Base-by-base conservation (phyloP, 2,113 vertebrate genomes). In the Trogon melanurus region DNA sequence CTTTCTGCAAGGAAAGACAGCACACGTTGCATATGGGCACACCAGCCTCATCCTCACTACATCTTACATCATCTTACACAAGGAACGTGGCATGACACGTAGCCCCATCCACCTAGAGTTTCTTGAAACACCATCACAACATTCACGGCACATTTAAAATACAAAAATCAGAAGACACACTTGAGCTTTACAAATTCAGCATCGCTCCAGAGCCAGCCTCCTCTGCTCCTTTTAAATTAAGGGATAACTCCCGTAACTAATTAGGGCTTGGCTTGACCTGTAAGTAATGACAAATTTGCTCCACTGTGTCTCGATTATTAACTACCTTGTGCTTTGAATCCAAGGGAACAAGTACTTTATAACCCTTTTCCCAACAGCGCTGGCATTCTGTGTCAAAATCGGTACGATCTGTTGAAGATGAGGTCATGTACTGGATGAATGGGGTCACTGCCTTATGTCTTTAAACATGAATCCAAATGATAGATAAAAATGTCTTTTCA, bases 11-110 rank as follows among this genome's bases (percentile, higher is more conserved):
- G 36, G 53, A 29, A 81, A 71, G 36, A 61, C 14, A 18, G 47
- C n/a, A 9, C 36, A 26, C 0, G 0, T 36, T 53, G 36, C 20
- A 14, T 3, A 36, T 2, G 38, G 22, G 22, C 67, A 32, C 58
- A 61, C 17, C 16, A 66, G 45, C 72, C 53, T 88, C 69, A 41
- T 86, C 64, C 75, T 94, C 18, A 7, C 50, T 60, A 3, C 26
- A 20, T 84, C 65, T 81, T 73, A 36, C 80, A 65, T 79, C 62
- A 47, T 34, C 69, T 67, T 44, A 47, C 25, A 34, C 8, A 50
- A 47, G 32, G 10, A 6, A n/a, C 72, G 18, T 3, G 1, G 38
- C 44, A n/a, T 4, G 21, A 50, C 16, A 34, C 8, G 22, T 60
- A 70, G 16, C 29, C 47, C 47, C 56, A 45, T 34, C 74, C 47